Evolutionary conservation across 1,140 invertebrate genomes (phyloP).

Genomic region (Tyrophagus putrescentiae): DNA sequence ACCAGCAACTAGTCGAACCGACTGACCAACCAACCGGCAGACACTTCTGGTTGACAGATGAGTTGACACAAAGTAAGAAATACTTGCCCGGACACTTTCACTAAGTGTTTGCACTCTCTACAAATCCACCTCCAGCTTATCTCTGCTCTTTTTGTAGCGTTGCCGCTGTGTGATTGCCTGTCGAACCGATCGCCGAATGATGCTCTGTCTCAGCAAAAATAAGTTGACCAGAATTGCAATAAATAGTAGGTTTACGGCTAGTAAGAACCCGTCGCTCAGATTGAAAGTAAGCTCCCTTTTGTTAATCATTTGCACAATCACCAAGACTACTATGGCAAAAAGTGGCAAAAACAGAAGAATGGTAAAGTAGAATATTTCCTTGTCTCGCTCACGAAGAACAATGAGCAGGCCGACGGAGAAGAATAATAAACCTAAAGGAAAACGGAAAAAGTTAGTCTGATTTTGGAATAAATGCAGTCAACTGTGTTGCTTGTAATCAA

Average conservation of each 20-base stretch:
- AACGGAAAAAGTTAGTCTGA: not conserved
- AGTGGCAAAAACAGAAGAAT: conserved; percentile 2
- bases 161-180: not conserved
- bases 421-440: not conserved
- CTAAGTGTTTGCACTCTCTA: no score
- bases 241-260: not conserved
- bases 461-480: not conserved
- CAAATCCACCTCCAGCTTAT: no score
- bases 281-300: not conserved
- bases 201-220: conserved; percentile 1
- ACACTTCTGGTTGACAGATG: no score
- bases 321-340: not conserved
- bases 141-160: no score
- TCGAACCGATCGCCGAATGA: no score
- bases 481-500: not conserved
- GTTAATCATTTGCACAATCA: conserved; percentile 1
- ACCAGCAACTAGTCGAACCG: no score
- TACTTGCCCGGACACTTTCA: no score
- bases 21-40: no score
- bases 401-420: not conserved
- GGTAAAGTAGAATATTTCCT: not conserved
- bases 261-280: conserved; percentile 4
- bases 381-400: not conserved
- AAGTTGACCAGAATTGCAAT: conserved; percentile 1
- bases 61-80: no score